phyloP scores from a whole-genome alignment of 2,888 invertebrate genomes.

The Lepidocyrtoides sp. region DNA sequence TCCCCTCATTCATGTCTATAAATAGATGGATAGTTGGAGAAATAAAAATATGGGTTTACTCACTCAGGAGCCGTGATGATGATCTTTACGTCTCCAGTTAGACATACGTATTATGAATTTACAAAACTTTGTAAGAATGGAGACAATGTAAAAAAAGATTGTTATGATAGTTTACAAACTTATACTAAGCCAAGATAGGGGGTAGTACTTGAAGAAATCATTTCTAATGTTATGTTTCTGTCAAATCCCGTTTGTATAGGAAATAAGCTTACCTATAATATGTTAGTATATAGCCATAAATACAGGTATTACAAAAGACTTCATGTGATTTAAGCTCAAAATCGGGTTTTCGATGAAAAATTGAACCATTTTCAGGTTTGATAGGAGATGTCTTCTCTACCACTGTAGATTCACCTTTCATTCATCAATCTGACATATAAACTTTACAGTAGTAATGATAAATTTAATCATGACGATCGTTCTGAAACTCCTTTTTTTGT shows the following conservation, averaged over 20 bases:
- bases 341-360: constrained; percentile 52
- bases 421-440: too few relatives aligned
- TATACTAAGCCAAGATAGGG: not conserved
- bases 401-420: constrained; percentile 26
- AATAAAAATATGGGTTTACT: not conserved
- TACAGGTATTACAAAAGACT: too few relatives aligned
- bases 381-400: constrained; percentile 38
- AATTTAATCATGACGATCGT: too few relatives aligned
- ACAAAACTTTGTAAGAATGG: constrained; percentile 13
- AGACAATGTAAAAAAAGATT: not conserved
- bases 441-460: too few relatives aligned
- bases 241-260: too few relatives aligned
- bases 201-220: not conserved
- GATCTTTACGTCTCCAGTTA: constrained; percentile 17
- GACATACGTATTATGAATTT: constrained; percentile 19
- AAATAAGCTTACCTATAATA: too few relatives aligned
- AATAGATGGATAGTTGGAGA: not conserved
- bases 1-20: not conserved
- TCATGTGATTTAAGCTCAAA: too few relatives aligned
- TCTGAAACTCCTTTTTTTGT: too few relatives aligned
- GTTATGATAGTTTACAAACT: not conserved
- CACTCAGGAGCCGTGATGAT: not conserved
- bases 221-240: too few relatives aligned
- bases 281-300: too few relatives aligned
- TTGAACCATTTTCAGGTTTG: constrained; percentile 64